phyloP scores from a whole-genome alignment of 2,113 vertebrate species.

The Zonotrichia leucophrys region DNA sequence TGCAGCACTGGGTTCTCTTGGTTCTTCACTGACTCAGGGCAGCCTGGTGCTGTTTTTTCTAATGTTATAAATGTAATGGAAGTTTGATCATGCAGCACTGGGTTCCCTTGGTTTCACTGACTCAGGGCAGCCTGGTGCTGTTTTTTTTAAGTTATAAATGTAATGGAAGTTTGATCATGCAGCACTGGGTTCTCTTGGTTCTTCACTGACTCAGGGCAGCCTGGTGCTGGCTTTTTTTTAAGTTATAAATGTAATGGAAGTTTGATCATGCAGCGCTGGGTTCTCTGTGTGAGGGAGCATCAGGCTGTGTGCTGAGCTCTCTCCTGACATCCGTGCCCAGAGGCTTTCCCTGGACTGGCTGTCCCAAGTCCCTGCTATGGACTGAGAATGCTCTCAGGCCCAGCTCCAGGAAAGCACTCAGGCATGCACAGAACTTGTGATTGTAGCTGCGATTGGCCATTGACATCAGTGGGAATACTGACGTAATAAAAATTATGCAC shows the following conservation, averaged over 20 bases:
- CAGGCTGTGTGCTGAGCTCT: neutral
- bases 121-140: neutral
- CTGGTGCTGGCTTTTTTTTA: neutral
- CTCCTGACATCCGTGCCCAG: neutral
- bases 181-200: neutral
- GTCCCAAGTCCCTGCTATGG: neutral
- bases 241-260: neutral
- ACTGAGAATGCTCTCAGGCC: neutral
- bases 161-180: too few relatives aligned
- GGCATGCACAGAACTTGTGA: neutral
- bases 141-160: accelerated
- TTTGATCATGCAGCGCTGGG: neutral
- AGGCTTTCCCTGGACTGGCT: neutral
- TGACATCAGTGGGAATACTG: conserved; percentile 51
- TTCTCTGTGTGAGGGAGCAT: neutral
- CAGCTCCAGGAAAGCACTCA: neutral
- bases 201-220: neutral
- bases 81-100: neutral
- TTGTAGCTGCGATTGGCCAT: neutral
- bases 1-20: neutral
- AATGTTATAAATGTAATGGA: too few relatives aligned
- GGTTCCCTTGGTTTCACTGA: neutral
- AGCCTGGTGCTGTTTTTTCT: neutral
- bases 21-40: neutral
- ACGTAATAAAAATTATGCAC: conserved; percentile 18